Evolutionary conservation across 92 coral and sea anemone species (phyloP).

Genomic region (Scolanthus callimorphus): DNA sequence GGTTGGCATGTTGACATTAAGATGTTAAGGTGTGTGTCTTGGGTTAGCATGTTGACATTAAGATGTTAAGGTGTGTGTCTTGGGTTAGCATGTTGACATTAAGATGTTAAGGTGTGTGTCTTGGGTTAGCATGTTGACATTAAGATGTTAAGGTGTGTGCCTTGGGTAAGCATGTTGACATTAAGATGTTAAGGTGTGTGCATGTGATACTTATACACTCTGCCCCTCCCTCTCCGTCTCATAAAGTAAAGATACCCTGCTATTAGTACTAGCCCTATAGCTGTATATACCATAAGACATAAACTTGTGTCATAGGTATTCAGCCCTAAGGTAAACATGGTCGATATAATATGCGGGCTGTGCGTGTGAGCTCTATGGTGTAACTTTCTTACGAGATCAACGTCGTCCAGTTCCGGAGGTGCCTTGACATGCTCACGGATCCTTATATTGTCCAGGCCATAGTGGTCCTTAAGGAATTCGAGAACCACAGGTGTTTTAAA

Average conservation of each 20-base stretch:
- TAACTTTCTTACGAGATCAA: conserved; percentile 89
- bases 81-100: no score
- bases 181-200: conserved; percentile 68
- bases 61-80: no score
- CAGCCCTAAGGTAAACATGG: conserved; percentile 58
- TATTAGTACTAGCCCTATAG: conserved; percentile 68
- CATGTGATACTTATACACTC: conserved; percentile 56
- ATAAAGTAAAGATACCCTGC: conserved; percentile 86
- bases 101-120: no score
- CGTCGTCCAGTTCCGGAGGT: conserved; percentile 67
- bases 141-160: no score
- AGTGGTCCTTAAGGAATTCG: conserved; percentile 85
- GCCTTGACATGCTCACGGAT: conserved; percentile 41
- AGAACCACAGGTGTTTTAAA: conserved; percentile 77
- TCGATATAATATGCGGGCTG: conserved; percentile 32
- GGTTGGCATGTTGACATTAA: no score
- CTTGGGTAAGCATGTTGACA: no score
- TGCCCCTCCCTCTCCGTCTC: conserved; percentile 69
- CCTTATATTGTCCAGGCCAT: conserved; percentile 84
- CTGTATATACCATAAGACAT: conserved; percentile 82
- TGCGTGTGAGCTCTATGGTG: conserved; percentile 7
- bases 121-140: no score
- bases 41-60: no score
- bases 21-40: no score
- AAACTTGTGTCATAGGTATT: conserved; percentile 80